Base-by-base conservation (phyloP, 64 coral and sea anemone species). In the Platygyra sinensis region DNA sequence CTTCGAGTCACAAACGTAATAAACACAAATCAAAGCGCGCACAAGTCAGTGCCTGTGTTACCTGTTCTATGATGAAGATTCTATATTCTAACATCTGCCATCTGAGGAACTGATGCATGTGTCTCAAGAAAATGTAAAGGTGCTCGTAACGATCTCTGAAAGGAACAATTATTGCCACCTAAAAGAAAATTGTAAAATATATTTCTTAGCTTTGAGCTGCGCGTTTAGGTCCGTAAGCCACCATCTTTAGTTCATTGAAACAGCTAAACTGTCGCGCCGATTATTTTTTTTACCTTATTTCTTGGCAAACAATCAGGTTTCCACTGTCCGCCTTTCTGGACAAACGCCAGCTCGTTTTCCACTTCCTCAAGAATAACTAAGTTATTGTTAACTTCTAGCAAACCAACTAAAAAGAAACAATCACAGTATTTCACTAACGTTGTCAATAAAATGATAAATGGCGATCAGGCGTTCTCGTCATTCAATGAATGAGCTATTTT, bases 31-130 rank as follows among this genome's bases (percentile, higher is more conserved):
- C 15, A 57, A 57, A 57, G 10, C 9, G 10, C 15, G 3, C 54
- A 13, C 54, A 15, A 3, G 54, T 57, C 12, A 15, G 11, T 29
- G 28, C 24, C 28, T 5, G n/a, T 73, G 20, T 80, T 63, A 98
- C 96, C 93, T 98, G 96, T 90, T 98, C 96, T 83, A 95, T 74
- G 11, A 98, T 73, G 29, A 95, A 98, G n/a, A 98, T 98, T 65
- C 93, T 95, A 52, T 98, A 98, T 55, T 93, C 89, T 33, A 98
- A 76, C 11, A 98, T 52, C 36, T 98, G 96, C 91, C 90, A 79
- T 77, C 88, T 86, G 14, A 98, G 62, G 2, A 95, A 87, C 39
- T 72, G 77, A 54, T 98, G 96, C 60, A 98, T 86, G 42, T 98
- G 96, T 2, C 83, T 52, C 33, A 98, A 29, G 65, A 98, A 98